These are phyloP conservation scores for Crocidura indochinensis DNA, from an alignment of 2,797 vertebrate genomes.

Conservation along the genomic window DNA sequence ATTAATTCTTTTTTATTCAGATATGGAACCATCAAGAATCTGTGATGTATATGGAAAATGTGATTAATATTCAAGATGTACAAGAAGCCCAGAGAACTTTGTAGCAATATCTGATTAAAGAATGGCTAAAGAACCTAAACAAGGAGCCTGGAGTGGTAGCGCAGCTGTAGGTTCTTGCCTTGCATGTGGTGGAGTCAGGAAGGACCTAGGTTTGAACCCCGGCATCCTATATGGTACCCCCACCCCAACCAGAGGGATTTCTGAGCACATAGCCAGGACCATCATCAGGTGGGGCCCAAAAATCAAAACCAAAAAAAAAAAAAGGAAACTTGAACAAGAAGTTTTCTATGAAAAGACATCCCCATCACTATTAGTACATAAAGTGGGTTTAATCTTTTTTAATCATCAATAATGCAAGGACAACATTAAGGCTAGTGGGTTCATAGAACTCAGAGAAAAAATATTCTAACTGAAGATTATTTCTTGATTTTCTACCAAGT, in stretches of 20 bases:
- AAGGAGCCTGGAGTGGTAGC: neutral
- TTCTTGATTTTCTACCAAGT: neutral
- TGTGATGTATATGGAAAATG: neutral
- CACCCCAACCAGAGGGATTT: no score
- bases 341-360: neutral
- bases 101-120: neutral
- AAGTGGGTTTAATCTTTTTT: neutral
- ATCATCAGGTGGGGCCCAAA: no score
- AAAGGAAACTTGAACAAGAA: no score
- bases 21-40: neutral
- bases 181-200: no score
- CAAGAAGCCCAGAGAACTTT: neutral
- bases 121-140: neutral
- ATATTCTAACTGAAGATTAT: accelerated
- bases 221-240: no score
- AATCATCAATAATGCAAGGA: neutral
- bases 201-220: no score
- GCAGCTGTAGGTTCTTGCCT: no score
- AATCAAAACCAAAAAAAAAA: no score
- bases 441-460: neutral
- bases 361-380: neutral
- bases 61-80: neutral
- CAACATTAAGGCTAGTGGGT: neutral
- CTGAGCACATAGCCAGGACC: no score
- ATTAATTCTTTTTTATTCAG: neutral